Evolutionary conservation across 1,140 invertebrate genomes (phyloP).

Genomic region (Micrasema minimum): DNA sequence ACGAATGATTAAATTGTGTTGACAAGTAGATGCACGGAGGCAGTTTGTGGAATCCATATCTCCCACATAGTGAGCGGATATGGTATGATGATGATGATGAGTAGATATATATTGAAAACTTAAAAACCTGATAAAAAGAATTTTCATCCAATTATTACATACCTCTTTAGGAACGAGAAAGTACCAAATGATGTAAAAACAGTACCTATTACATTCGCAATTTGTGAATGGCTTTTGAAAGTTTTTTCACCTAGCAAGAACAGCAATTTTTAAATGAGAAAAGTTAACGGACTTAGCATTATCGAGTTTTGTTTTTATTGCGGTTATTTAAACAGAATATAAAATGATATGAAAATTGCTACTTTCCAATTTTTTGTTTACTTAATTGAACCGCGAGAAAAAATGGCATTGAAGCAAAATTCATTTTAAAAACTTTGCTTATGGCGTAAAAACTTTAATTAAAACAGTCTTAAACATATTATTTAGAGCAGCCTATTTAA

Average conservation of each 20-base stretch:
- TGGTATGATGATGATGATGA: no score
- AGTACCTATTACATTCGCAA: no score
- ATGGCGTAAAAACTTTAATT: slow-evolving; percentile 30
- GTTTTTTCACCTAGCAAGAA: slow-evolving; percentile 17
- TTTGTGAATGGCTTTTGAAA: not conserved
- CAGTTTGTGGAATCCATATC: no score
- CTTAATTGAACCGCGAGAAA: slow-evolving; percentile 25
- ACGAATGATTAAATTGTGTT: no score
- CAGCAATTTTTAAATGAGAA: slow-evolving; percentile 51
- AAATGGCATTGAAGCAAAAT: not conserved
- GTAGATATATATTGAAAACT: no score
- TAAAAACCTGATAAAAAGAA: no score
- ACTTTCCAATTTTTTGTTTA: slow-evolving; percentile 39
- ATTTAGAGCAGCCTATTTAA: no score
- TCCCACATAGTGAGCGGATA: no score
- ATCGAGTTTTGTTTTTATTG: slow-evolving; percentile 51
- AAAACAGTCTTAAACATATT: slow-evolving; percentile 26
- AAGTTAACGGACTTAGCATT: slow-evolving; percentile 49
- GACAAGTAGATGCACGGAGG: no score
- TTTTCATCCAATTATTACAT: no score
- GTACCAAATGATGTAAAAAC: no score
- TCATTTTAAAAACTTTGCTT: slow-evolving; percentile 11
- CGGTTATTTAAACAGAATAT: slow-evolving; percentile 46
- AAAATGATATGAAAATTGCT: slow-evolving; percentile 44
- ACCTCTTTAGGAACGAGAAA: no score